Evolutionary conservation across 2,113 vertebrate species (phyloP).

Genomic region (Rhinopithecus roxellana): DNA sequence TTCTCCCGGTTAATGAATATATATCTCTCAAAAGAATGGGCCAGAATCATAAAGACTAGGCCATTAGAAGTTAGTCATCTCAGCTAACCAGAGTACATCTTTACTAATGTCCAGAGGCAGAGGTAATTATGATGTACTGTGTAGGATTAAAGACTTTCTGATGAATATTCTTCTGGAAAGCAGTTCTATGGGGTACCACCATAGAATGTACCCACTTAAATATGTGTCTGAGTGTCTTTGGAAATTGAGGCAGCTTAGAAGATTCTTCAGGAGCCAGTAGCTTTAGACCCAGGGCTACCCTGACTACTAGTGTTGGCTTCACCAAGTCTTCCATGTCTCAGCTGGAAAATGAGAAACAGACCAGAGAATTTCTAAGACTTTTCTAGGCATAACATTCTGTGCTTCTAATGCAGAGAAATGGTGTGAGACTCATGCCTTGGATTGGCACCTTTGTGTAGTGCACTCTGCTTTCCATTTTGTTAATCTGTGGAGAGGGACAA

Average conservation of each 20-base stretch:
- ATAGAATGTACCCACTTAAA: neutral
- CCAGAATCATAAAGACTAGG: neutral
- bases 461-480: neutral
- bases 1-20: neutral
- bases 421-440: neutral
- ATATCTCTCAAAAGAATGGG: neutral
- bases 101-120: neutral
- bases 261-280: neutral
- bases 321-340: neutral
- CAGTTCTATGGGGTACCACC: neutral
- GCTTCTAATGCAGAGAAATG: neutral
- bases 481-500: neutral
- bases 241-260: neutral
- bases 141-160: neutral
- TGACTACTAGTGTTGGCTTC: neutral
- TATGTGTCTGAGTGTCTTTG: neutral
- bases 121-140: neutral
- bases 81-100: neutral
- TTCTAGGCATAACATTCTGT: neutral
- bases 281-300: neutral
- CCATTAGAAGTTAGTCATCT: neutral
- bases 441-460: neutral
- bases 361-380: neutral
- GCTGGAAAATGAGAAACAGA: neutral
- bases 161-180: neutral